phyloP scores from a whole-genome alignment of 2,797 vertebrate genomes.

The Amphiprion clarkii region DNA sequence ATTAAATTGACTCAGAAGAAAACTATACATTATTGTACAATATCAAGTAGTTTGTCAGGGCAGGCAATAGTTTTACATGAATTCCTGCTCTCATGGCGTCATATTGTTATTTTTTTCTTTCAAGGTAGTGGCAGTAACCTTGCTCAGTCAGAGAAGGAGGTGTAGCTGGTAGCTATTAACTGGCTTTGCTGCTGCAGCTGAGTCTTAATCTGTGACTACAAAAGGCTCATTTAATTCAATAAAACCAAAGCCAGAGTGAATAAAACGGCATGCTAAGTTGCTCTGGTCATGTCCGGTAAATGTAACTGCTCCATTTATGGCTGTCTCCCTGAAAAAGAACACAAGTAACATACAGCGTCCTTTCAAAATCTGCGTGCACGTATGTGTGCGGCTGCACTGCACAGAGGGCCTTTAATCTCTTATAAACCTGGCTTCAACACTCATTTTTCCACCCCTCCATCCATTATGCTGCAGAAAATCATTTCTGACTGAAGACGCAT shows the following conservation, averaged over 20 bases:
- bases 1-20: not conserved
- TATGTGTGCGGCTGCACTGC: slow-evolving; percentile 20
- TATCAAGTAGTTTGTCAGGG: slow-evolving; percentile 6
- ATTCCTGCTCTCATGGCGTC: not conserved
- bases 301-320: not conserved
- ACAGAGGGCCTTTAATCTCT: slow-evolving; percentile 68
- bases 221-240: slow-evolving; percentile 1
- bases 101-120: not conserved
- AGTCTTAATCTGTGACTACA: not conserved
- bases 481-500: slow-evolving; percentile 75
- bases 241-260: not conserved
- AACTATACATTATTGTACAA: not conserved
- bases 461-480: slow-evolving; percentile 79
- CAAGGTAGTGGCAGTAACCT: slow-evolving; percentile 4
- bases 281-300: not conserved
- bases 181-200: not conserved
- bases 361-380: not conserved
- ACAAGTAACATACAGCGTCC: slow-evolving; percentile 40
- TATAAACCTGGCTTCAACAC: slow-evolving; percentile 65
- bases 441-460: slow-evolving; percentile 67
- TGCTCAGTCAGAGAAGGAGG: slow-evolving; percentile 7
- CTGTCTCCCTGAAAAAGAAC: slow-evolving; percentile 20
- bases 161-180: not conserved
- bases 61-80: not conserved
- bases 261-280: not conserved